Percentiles rank a stretch among this genome's conserved stretches.
These are phyloP conservation scores for Melanocharis versteri DNA, from an alignment of 2,113 vertebrate genomes.

Conservation along the genomic window DNA sequence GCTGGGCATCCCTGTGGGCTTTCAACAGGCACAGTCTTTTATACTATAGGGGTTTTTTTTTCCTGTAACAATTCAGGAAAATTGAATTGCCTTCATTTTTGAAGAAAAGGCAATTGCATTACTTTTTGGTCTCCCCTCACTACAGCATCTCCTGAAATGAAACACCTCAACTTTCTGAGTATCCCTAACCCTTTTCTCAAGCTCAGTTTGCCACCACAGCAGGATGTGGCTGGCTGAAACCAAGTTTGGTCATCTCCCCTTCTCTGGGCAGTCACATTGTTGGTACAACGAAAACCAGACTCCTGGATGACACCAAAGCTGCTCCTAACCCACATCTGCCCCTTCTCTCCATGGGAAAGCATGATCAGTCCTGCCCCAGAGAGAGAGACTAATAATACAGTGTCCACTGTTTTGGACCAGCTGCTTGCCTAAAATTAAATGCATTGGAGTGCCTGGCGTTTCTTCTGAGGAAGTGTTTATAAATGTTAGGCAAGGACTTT, in stretches of 20 bases:
- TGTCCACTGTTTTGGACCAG: neutral
- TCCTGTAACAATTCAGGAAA: neutral
- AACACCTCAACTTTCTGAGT: neutral
- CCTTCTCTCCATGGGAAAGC: neutral
- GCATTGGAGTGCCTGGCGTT: slow-evolving; percentile 21
- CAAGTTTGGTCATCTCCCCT: neutral
- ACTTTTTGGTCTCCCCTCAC: neutral
- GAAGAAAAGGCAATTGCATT: neutral
- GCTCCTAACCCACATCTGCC: neutral
- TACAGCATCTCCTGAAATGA: neutral
- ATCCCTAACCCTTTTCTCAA: neutral
- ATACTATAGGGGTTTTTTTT: neutral
- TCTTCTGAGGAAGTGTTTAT: slow-evolving; percentile 50
- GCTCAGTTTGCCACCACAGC: neutral
- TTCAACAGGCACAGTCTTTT: neutral
- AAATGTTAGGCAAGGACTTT: slow-evolving; percentile 35
- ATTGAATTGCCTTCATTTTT: neutral
- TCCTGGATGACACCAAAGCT: neutral
- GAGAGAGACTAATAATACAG: slow-evolving; percentile 43
- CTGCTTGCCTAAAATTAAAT: slow-evolving; percentile 64
- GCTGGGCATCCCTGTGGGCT: neutral
- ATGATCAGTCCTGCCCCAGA: slow-evolving; percentile 19
- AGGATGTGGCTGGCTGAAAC: fast-evolving
- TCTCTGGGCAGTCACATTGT: neutral
- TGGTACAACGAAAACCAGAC: neutral